Base-by-base conservation (phyloP, 2,797 vertebrate species). In the Ptychobarbus kaznakovi region DNA sequence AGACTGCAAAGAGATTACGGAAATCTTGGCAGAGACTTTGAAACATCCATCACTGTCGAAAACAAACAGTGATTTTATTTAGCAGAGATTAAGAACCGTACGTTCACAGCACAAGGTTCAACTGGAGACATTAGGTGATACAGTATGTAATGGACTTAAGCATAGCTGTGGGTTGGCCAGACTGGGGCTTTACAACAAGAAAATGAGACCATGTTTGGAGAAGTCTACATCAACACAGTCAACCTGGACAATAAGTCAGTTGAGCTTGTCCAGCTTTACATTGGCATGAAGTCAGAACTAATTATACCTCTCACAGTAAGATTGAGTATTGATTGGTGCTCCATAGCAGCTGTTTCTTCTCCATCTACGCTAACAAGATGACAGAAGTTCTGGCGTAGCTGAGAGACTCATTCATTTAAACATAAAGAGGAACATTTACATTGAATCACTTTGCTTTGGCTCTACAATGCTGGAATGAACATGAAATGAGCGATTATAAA, bases 141-240 rank as follows among this genome's bases (percentile, higher is more conserved):
- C 32, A 32, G 32, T 32, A 74, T 89, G 89, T 87, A 86, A 91
- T 86, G 86, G 90, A 91, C 87, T 89, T 78, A 90, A 89, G 90
- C 87, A 80, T 85, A 87, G 77, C 76, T 68, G 80, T 84, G 78
- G 58, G 49, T 87, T 20, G 85, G 91, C 89, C 92, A 89, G 90
- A 92, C 92, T 15, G 86, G 91, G 89, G 87, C 91, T 90, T 87
- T 89, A 93, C 93, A 92, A 93, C 89, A 81, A 90, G 89, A 89
- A 92, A 92, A 93, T 94, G 90, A 93, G 91, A 93, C 94, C 89
- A 92, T 93, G 92, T 93, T 94, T 92, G 93, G 91, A 90, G 81
- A 91, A 89, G 90, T 94, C 93, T 92, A 91, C 92, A 92, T 93
- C 91, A 92, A 82, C 88, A 89, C 84, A 87, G 58, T 79, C 82